Conservation (phyloP, 2,113 vertebrate species). For the Pogona vitticeps region DNA sequence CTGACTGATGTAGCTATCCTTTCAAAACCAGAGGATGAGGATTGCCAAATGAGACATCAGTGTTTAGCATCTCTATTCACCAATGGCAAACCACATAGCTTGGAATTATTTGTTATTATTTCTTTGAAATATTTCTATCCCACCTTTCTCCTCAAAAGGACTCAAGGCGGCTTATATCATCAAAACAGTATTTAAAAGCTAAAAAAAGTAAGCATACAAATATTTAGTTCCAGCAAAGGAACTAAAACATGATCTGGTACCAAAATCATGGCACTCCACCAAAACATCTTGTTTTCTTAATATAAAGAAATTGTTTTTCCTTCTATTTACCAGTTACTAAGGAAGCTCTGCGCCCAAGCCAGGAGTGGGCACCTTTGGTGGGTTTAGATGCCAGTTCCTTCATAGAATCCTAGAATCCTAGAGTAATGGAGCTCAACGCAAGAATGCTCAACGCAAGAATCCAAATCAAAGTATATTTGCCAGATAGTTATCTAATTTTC, state of each 20-base stretch:
- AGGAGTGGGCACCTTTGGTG: too few relatives aligned
- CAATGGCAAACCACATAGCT: background rate
- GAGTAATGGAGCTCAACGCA: too few relatives aligned
- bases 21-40: too few relatives aligned
- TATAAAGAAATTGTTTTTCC: too few relatives aligned
- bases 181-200: slow-evolving; percentile 77
- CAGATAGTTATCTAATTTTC: too few relatives aligned
- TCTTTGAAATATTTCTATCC: background rate
- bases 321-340: background rate
- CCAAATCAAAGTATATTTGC: too few relatives aligned
- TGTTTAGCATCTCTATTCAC: background rate
- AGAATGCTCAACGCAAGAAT: too few relatives aligned
- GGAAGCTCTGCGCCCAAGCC: background rate
- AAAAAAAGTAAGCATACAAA: slow-evolving; percentile 73
- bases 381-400: too few relatives aligned
- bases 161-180: slow-evolving; percentile 55
- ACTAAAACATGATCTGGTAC: slow-evolving; percentile 63
- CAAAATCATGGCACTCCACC: slow-evolving; percentile 58
- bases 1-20: too few relatives aligned
- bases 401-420: too few relatives aligned
- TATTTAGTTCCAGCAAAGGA: slow-evolving; percentile 72
- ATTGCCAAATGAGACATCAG: too few relatives aligned
- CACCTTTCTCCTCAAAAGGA: background rate
- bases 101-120: too few relatives aligned
- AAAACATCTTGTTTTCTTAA: background rate